Evolutionary conservation across 2,797 vertebrate genomes (phyloP), one percentile per base, ranked within the genome.

Genomic region (Melanotaenia trifasciata): DNA sequence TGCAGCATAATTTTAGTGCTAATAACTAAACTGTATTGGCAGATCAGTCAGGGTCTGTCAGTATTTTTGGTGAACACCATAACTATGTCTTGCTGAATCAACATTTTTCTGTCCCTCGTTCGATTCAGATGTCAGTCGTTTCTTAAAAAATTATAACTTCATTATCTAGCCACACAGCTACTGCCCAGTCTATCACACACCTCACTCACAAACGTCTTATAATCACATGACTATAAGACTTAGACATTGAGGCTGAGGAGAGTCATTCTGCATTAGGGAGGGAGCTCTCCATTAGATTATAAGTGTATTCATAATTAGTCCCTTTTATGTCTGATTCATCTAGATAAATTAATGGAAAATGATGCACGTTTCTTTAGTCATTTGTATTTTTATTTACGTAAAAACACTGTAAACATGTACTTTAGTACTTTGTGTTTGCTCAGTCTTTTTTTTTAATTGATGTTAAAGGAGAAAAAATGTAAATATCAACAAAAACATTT

Each of bases 401-500:
- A 92, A 92, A 79, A 92, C 91, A 91, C 90, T 94, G 94, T 94
- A 93, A 92, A 93, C 92, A 93, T 91, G 90, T 92, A 92, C 89
- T 91, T 92, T 90, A 92, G 92, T 90, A 90, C 90, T 87, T 91
- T 91, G 80, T 90, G 87, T 93, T 94, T 93, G 88, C 84, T 87
- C 91, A 91, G 90, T 85, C 92, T 91, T 92, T 80, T 84, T 72
- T 36, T 47, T 91, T 91, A 87, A 91, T 94, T 83, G 87, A 89
- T 90, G 90, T 93, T 84, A 79, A 87, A 84, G 66, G 70, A 89
- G 86, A 87, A 87, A 88, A 90, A 38, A 58, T 97, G 96, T 97
- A 97, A 95, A 96, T 97, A 96, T 88, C 91, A 83, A 91, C 85
- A 91, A 91, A 90, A 91, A 91, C 94, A 93, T 96, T 97, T 96